Conservation (phyloP, 2,113 vertebrate species). For the Charadrius vociferus region DNA sequence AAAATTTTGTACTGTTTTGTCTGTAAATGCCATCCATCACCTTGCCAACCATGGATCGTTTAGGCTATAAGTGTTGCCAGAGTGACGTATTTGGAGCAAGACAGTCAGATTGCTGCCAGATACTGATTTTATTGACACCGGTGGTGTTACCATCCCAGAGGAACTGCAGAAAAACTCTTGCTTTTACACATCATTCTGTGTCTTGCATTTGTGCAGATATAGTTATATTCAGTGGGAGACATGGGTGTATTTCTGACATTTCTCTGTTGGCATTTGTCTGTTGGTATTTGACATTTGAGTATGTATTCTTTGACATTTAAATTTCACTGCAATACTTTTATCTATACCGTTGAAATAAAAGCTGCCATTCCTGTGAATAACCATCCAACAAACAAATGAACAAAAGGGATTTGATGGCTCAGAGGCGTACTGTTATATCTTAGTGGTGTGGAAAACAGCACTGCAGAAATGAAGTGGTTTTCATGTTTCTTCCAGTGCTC, state of each 20-base stretch:
- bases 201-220: background rate
- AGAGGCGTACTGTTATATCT: background rate
- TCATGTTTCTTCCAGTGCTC: background rate
- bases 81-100: background rate
- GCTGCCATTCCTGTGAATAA: constrained; percentile 23
- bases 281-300: constrained; percentile 61
- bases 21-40: background rate
- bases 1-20: background rate
- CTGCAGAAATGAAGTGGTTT: background rate
- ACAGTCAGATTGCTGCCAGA: background rate
- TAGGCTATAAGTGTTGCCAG: background rate
- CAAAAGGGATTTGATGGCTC: background rate
- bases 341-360: constrained; percentile 37
- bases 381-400: background rate
- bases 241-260: constrained; percentile 33
- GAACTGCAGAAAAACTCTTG: background rate
- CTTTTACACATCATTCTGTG: background rate
- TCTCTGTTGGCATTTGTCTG: constrained; percentile 54
- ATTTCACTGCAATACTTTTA: constrained; percentile 38
- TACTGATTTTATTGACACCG: background rate
- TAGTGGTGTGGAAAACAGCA: background rate
- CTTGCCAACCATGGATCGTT: background rate
- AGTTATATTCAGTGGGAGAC: constrained; percentile 12
- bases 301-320: constrained; percentile 63
- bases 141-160: background rate